Evolutionary conservation across 1,140 invertebrate genomes (phyloP), one percentile per base, ranked within the genome.

Genomic region (Bombus superbus): DNA sequence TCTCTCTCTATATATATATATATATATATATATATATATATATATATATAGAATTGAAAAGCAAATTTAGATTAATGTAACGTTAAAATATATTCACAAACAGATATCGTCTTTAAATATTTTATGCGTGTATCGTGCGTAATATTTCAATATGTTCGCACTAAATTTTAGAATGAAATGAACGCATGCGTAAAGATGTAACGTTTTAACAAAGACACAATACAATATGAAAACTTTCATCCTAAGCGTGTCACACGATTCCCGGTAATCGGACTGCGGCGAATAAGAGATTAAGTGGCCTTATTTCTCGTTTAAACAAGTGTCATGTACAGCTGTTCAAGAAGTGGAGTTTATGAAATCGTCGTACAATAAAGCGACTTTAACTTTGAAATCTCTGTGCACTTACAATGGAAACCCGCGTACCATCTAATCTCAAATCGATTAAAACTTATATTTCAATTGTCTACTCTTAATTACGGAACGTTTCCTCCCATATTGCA

Each of bases 241-340:
- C 25, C 10, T 69, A 9, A 38, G 5, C 9, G 9, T 68, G 32
- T 68, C 35, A 18, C 10, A 10, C 22, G 13, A 40, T 69, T 40
- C 35, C 1, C 38, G 13, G 38, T 15, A 69, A 40, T 40, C 22
- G 9, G 18, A 4, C 10, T 69, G 68, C 4, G 22, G 68, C 40
- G 68, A 69, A 69, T 69, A 69, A 40, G 38, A 35, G 28, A 69
- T 69, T 69, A 69, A 69, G 68, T 69, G 68, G 4, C 64, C 64
- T 35, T 68, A 35, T 69, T 53, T 69, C 35, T 28, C 35, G 68
- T 69, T 69, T 40, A 69, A 69, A 40, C 68, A 69, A 40, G 68
- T 40, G 35, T 69, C 68, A 40, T 38, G 35, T 28, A 69, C 38
- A 69, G 35, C 35, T 69, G 22, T 40, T 69, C 10, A 40, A 69